Evolutionary conservation across 2,113 vertebrate genomes (phyloP), one percentile per base, ranked within the genome.

Genomic region (Tonatia bakeri): DNA sequence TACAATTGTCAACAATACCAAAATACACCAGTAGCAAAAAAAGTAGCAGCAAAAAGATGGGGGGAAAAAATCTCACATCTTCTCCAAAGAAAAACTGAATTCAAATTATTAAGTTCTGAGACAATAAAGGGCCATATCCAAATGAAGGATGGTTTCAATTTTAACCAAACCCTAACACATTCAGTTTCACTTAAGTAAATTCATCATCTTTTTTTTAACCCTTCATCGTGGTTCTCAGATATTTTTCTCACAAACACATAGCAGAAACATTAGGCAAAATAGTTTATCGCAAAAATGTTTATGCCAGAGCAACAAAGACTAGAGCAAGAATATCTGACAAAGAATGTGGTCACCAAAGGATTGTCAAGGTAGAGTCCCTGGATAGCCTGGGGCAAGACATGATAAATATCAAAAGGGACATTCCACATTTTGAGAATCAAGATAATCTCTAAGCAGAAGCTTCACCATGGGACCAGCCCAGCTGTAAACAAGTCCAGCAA

Each of bases 161-260:
- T 96, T 96, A 94, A 91, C 50, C 81, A 95, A 97, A 84, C 31
- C 65, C 52, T 24, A 90, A 22, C 3, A 61, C 4, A 90, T 76
- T 91, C 45, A 56, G 36, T 95, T 94, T 95, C 72, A 87, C 77
- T 79, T 85, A 88, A 89, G 80, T 64, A 79, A 86, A 65, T 72
- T 36, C 26, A 76, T n/a, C n/a, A 47, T n/a, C 52, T 67, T 16
- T 61, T 73, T 82, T 69, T 40, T 31, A 64, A 76, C 24, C 24
- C 65, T 81, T 87, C 59, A 64, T 36, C 67, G 73, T 59, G n/a
- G 76, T 67, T 93, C 73, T 92, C n/a, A 50, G 17, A 52, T 69
- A 64, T 72, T 94, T 94, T 90, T 90, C 26, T 82, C 52, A 75
- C 54, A 80, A 95, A 82, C 40, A 59, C 77, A 94, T 4, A 67